Evolutionary conservation across 1,140 invertebrate species (phyloP).

Genomic region (Cyclina sinensis): DNA sequence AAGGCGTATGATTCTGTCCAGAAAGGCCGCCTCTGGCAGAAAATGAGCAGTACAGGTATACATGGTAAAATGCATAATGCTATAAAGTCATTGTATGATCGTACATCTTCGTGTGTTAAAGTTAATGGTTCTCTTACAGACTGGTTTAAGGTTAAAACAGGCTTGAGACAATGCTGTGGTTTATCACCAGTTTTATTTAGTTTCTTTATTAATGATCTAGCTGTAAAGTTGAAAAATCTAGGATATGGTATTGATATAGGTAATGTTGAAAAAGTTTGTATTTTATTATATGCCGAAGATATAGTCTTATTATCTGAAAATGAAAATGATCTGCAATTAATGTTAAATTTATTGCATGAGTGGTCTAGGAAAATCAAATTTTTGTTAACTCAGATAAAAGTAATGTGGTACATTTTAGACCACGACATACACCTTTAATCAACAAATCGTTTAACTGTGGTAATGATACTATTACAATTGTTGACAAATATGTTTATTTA

Average conservation of each 20-base stretch:
- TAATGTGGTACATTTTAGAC: conserved; percentile 22
- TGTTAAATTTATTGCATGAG: conserved; percentile 29
- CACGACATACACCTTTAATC: not conserved
- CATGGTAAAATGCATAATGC: too few species aligned
- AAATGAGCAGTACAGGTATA: too few species aligned
- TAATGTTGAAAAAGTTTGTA: conserved; percentile 22
- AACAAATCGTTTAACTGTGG: conserved; percentile 47
- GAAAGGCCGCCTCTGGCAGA: too few species aligned
- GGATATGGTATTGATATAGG: conserved; percentile 1
- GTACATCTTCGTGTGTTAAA: conserved; percentile 15
- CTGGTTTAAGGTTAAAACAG: not conserved
- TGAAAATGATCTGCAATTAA: conserved; percentile 21
- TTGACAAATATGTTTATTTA: conserved; percentile 37
- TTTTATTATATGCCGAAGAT: conserved; percentile 10
- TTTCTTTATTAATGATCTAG: conserved; percentile 35
- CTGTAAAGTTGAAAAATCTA: not conserved
- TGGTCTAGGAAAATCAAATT: conserved; percentile 12
- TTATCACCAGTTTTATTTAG: not conserved
- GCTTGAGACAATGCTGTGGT: conserved; percentile 8
- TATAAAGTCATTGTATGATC: conserved; percentile 15
- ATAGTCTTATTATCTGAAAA: conserved; percentile 1
- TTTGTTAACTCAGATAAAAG: conserved; percentile 25
- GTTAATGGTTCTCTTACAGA: conserved; percentile 12
- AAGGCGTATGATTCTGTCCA: too few species aligned
- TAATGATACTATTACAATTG: not conserved